A percentile compares a stretch with the other conserved stretches of the same genome.
Conservation (phyloP, 2,113 vertebrate species). For the Electrona antarctica region DNA sequence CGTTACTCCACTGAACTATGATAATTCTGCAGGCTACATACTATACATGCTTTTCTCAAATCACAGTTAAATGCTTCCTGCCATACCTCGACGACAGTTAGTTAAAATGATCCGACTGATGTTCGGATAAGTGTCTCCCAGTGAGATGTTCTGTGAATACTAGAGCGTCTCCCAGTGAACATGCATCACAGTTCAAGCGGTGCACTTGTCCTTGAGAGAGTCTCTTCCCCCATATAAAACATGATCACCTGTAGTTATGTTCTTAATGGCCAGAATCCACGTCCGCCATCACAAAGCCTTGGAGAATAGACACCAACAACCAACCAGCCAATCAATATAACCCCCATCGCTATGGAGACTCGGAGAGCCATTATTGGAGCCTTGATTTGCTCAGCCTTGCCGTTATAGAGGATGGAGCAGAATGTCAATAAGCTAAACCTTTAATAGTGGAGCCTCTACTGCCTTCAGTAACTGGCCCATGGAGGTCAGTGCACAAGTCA, state of each 20-base stretch:
- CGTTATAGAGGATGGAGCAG: background rate
- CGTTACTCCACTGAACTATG: background rate
- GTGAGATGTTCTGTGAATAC: slow-evolving; percentile 43
- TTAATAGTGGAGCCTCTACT: background rate
- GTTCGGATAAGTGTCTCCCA: no score
- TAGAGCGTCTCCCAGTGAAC: slow-evolving; percentile 31
- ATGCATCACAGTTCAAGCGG: slow-evolving; percentile 36
- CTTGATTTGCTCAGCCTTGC: background rate
- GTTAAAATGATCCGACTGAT: slow-evolving; percentile 62
- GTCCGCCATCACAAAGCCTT: slow-evolving; percentile 35
- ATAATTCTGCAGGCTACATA: background rate
- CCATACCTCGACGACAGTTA: slow-evolving; percentile 64
- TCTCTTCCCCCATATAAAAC: slow-evolving; percentile 35
- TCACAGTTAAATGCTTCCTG: slow-evolving; percentile 36
- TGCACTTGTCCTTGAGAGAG: slow-evolving; percentile 61
- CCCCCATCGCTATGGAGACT: slow-evolving; percentile 36
- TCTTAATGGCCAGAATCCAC: slow-evolving; percentile 22
- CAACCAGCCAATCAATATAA: slow-evolving; percentile 37
- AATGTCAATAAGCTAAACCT: slow-evolving; percentile 43
- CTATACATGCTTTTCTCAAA: background rate
- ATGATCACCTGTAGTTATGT: slow-evolving; percentile 36
- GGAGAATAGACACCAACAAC: slow-evolving; percentile 37
- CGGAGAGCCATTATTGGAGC: slow-evolving; percentile 33
- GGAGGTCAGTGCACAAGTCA: slow-evolving; percentile 14
- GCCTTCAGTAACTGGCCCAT: background rate